Base-by-base conservation (phyloP, 2,888 invertebrate species). In the Sinohyriopsis cumingii region DNA sequence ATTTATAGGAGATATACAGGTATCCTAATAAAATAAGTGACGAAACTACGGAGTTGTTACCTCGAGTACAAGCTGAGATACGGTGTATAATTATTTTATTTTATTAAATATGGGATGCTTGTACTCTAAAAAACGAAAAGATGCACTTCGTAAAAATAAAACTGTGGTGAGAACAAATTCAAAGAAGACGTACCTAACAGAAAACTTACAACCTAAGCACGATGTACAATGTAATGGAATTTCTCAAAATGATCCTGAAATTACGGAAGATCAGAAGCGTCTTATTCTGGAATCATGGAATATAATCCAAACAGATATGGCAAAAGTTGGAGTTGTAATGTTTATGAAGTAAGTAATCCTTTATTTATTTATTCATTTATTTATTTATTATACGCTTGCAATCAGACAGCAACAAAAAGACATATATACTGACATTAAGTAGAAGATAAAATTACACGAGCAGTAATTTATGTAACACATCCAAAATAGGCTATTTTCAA, bases 261-360 rank as follows among this genome's bases (percentile, higher is more conserved):
- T 86, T 59, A 84, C 82, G 15, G 84, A 83, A 24, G 63, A 69
- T 55, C 84, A 86, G 76, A 84, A 81, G 63, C 78, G 82, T 67
- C 63, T 86, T 53, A 81, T 86, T 12, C 28, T 79, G 12, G 77
- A 82, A 33, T 80, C 84, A 18, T 86, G 85, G 85, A 76, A 77
- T 55, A 75, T 80, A 9, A 77, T 86, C 18, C 81, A 84, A 59
- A 75, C 82, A 63, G 84, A 86, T 63, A 84, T 86, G 67, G 79
- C 83, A 45, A 80, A 76, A 67, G 83, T 86, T 19, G 85, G 85
- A 54, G 80, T 86, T n/a, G 76, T 80, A 57, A 83, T 84, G 82
- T 83, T 86, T 67, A 84, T 83, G 78, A 84, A 80, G 85, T 85
- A 73, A 83, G 81, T 81, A 28, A n/a, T 25, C 0, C 22, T 45